Base-by-base conservation (phyloP, 1,140 invertebrate species). In the Drosophila guanche region DNA sequence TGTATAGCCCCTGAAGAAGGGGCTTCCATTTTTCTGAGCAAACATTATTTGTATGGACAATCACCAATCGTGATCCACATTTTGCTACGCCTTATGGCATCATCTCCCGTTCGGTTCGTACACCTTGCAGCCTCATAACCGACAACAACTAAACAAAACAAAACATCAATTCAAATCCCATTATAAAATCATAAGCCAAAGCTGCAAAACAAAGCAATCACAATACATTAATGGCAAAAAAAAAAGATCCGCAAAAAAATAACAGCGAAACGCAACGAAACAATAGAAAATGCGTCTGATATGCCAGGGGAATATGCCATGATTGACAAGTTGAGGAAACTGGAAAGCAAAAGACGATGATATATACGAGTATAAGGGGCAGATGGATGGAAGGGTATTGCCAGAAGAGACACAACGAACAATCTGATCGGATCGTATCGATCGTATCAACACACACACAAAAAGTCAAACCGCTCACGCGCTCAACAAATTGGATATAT, bases 401-500 rank as follows among this genome's bases (percentile, higher is more conserved):
- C 25, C 22, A 27, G 50, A 42, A 45, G 50, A 53, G 41, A 54
- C 63, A 53, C 63, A 72, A 71, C 55, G 55, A 60, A 25, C 55
- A 50, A 66, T 53, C 12, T 22, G 50, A 7, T 33, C 33, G 10
- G 10, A 37, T 37, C 3, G 25, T 20, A 27, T 27, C 25, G 25
- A 27, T 27, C 25, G 16, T 20, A 23, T 4, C 23, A 29, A 46
- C 20, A n/a, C 12, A n/a, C 8, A 33, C 51, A 57, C 52, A 51
- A 43, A 54, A 65, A 74, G 76, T 61, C 55, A 69, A 76, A 76
- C 72, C 72, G 72, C 72, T 81, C 79, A 81, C 79, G 79, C 79
- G 79, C 79, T 79, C 61, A 65, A 78, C 79, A 74, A 83, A 83
- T 83, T 83, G 79, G 74, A 77, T 83, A 70, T 83, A 83, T 75